phyloP scores from a whole-genome alignment of 2,113 vertebrate genomes.

The Serinus canaria region DNA sequence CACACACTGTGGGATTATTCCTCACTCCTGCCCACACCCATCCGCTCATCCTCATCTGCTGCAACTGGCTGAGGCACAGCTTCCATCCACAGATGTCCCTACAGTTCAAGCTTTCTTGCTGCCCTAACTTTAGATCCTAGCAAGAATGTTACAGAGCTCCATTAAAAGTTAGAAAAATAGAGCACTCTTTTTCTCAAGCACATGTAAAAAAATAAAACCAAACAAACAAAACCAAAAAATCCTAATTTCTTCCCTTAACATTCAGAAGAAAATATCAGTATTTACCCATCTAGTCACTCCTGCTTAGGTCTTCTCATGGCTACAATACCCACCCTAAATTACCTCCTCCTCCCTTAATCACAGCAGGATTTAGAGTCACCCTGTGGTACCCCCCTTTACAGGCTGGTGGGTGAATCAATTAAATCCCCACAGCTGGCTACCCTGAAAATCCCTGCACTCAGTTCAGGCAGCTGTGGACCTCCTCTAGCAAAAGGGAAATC shows the following conservation, averaged over 20 bases:
- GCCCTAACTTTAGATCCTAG: background rate
- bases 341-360: background rate
- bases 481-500: background rate
- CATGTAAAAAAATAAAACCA: background rate
- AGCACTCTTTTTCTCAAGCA: background rate
- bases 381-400: slow-evolving; percentile 2
- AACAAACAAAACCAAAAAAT: background rate
- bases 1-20: background rate
- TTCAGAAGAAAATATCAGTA: background rate
- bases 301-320: background rate
- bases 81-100: background rate
- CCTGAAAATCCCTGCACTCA: slow-evolving; percentile 41
- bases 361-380: background rate
- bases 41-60: background rate
- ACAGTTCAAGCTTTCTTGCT: background rate
- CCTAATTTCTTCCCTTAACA: background rate
- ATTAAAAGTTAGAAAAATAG: background rate
- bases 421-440: slow-evolving; percentile 61
- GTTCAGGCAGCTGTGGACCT: slow-evolving; percentile 55
- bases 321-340: background rate
- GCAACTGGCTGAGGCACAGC: background rate
- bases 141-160: background rate
- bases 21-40: background rate
- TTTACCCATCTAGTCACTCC: background rate
- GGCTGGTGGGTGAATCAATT: slow-evolving; percentile 33